Evolutionary conservation across 2,888 invertebrate genomes (phyloP), one percentile per base, ranked within the genome.

Genomic region (Zootermopsis nevadensis): DNA sequence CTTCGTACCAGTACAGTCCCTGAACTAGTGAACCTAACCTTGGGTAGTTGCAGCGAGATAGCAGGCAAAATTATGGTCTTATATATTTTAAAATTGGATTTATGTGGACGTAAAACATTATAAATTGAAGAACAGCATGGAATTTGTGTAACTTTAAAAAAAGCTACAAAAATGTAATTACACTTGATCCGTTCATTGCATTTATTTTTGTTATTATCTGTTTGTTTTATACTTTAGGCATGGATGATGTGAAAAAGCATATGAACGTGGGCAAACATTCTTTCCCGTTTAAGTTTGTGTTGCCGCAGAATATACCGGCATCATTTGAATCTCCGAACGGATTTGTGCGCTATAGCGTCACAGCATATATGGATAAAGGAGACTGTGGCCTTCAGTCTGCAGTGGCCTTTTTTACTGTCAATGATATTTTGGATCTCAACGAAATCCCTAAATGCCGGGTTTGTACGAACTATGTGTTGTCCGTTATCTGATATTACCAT

Each of bases 241-340:
- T 35, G 35, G 33, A 35, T 15, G 19, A 72, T 19, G 31, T 35
- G 24, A 72, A 72, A 38, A 31, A 72, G 24, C 31, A 31, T 27
- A 31, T 72, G 33, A 35, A 72, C 12, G 24, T 35, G 6, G 72
- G 72, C 15, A 22, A 35, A 35, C 8, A 72, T 6, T 22, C 33
- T 8, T 82, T 76, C n/a, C 76, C 76, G 19, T 82, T 82, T 33
- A 55, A 31, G 12, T 82, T 24, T 35, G 12, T 24, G 15, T 35
- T 82, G 7, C 82, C 82, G 6, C 30, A 72, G 33, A 35, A 53
- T n/a, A 30, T 82, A n/a, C 82, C 82, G 66, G n/a, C 82, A 76
- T 82, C 82, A 42, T 82, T 82, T 77, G 82, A 82, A 66, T 82
- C 82, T 31, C 76, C 82, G 2, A n/a, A 33, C 27, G 82, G 82